Conservation (phyloP, 1,140 invertebrate genomes). For the Arctopsyche grandis region DNA sequence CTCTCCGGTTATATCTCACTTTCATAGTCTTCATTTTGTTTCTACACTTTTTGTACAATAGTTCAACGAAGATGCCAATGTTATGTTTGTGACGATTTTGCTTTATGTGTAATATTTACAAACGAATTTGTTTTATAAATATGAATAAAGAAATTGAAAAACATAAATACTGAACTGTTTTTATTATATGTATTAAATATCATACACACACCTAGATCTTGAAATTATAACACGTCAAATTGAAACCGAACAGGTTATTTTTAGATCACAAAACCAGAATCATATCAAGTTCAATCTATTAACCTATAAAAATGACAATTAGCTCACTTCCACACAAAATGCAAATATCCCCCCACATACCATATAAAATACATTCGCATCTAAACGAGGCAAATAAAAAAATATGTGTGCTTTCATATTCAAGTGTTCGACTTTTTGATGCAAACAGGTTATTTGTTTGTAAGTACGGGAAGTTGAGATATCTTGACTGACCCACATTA, state of each 20-base stretch:
- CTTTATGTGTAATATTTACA: constrained; percentile 43
- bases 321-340: background rate
- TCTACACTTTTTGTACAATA: constrained; percentile 35
- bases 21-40: constrained; percentile 26
- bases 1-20: constrained; percentile 22
- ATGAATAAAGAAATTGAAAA: constrained; percentile 38
- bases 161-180: constrained; percentile 1
- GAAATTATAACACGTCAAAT: too few species aligned
- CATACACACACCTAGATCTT: too few species aligned
- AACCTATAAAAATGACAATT: background rate
- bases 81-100: constrained; percentile 53
- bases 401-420: constrained; percentile 19
- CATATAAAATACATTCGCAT: background rate
- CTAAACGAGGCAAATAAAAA: background rate
- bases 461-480: constrained; percentile 32
- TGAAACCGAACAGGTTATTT: background rate
- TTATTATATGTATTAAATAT: background rate
- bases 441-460: constrained; percentile 34
- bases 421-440: constrained; percentile 33
- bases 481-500: constrained; percentile 38
- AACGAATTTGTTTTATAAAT: constrained; percentile 24
- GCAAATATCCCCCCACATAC: background rate
- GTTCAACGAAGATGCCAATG: constrained; percentile 51
- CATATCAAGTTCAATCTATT: too few species aligned
- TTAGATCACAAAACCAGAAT: too few species aligned